Conservation (phyloP, 2,888 invertebrate species). For the Drepanosiphum platanoidis region DNA sequence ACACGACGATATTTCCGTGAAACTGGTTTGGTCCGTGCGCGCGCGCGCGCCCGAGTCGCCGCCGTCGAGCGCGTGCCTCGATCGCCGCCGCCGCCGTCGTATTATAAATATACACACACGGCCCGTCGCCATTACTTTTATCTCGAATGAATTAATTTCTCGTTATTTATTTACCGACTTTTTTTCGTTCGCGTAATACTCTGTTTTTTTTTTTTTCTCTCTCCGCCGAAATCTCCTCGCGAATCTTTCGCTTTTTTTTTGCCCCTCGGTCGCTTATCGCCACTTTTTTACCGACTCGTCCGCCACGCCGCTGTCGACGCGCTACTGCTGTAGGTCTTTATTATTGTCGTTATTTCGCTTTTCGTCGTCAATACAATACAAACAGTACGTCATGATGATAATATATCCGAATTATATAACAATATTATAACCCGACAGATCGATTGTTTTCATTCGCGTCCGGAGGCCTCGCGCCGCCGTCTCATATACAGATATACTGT, state of each 20-base stretch:
- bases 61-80: conserved; percentile 57
- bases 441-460: conserved; percentile 8
- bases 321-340: not conserved
- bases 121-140: conserved; percentile 28
- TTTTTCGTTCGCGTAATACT: not conserved
- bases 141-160: conserved; percentile 49
- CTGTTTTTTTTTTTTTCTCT: too few species aligned
- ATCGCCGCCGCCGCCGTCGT: conserved; percentile 6
- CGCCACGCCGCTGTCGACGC: not conserved
- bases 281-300: conserved; percentile 21
- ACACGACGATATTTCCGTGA: conserved; percentile 37
- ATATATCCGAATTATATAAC: not conserved
- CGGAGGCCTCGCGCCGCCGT: not conserved
- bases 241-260: not conserved
- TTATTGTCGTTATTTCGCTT: too few species aligned
- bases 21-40: conserved; percentile 61
- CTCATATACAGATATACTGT: too few species aligned
- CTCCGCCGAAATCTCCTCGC: not conserved
- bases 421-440: not conserved
- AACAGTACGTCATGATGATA: too few species aligned
- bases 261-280: not conserved
- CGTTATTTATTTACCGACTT: conserved; percentile 50
- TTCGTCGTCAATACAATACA: not conserved
- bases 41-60: conserved; percentile 17
- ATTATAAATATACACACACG: not conserved